Evolutionary conservation across 2,888 invertebrate genomes (phyloP).

Genomic region (Agonopterix subpropinquella): DNA sequence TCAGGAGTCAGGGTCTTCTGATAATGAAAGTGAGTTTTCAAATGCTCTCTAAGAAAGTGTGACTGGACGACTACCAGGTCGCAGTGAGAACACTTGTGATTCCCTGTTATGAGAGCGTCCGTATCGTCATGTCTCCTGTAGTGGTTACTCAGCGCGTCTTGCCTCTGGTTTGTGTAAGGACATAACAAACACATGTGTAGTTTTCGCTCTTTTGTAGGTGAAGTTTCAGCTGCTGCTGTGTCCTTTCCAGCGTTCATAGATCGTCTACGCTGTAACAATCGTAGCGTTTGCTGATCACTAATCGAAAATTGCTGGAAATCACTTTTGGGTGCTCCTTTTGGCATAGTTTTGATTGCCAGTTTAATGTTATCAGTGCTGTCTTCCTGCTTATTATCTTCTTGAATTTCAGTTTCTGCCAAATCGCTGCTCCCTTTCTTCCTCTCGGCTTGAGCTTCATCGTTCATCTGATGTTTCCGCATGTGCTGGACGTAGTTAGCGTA

Average conservation of each 20-base stretch:
- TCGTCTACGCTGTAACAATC: constrained; percentile 72
- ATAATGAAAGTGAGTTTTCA: constrained; percentile 83
- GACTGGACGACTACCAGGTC: constrained; percentile 86
- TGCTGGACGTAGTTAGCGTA: constrained; percentile 91
- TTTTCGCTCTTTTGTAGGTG: constrained; percentile 75
- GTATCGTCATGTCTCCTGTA: constrained; percentile 80
- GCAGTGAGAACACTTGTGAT: constrained; percentile 86
- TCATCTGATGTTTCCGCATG: constrained; percentile 84
- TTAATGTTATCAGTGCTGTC: constrained; percentile 51
- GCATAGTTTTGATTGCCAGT: constrained; percentile 66
- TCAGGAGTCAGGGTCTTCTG: constrained; percentile 74
- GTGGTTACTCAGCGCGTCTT: constrained; percentile 85
- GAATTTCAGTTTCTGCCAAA: constrained; percentile 20
- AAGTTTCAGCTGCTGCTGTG: constrained; percentile 45
- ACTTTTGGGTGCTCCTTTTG: constrained; percentile 52
- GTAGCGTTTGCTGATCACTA: constrained; percentile 78
- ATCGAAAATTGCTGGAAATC: constrained; percentile 75
- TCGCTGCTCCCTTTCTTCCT: constrained; percentile 50
- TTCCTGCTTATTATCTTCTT: constrained; percentile 40
- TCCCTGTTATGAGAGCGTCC: constrained; percentile 75
- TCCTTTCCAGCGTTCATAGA: constrained; percentile 57
- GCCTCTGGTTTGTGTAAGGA: constrained; percentile 85
- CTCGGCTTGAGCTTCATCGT: constrained; percentile 79
- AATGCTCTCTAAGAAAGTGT: constrained; percentile 85
- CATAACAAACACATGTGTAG: constrained; percentile 84